phyloP scores from a whole-genome alignment of 2,888 invertebrate species.

The Chymomyza amoena region DNA sequence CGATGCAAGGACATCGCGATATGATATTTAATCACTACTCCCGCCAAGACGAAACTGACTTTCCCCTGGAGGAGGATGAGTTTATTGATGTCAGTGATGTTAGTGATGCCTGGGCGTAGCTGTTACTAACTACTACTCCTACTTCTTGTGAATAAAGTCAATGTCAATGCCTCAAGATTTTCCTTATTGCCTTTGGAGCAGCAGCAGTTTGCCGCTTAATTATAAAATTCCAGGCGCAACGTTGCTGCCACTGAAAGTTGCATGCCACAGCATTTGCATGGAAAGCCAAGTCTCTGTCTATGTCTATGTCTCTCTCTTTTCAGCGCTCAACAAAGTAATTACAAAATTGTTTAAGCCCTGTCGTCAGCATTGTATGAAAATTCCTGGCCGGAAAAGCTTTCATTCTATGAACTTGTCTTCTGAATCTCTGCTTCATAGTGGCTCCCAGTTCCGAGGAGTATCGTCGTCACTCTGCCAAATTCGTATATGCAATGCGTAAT shows the following conservation, averaged over 20 bases:
- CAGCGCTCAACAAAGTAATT: conserved; percentile 49
- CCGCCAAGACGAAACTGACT: conserved; percentile 65
- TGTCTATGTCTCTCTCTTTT: neutral
- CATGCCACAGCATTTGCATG: neutral
- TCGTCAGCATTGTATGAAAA: conserved; percentile 35
- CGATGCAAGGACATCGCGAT: conserved; percentile 63
- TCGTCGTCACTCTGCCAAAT: conserved; percentile 23
- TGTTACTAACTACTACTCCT: neutral
- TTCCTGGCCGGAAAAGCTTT: conserved; percentile 27
- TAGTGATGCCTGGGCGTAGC: conserved; percentile 55
- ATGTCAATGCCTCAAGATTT: conserved; percentile 26
- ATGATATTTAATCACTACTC: conserved; percentile 76
- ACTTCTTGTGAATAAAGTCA: conserved; percentile 44
- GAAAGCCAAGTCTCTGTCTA: neutral
- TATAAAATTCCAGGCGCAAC: conserved; percentile 58
- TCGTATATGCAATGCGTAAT: conserved; percentile 50
- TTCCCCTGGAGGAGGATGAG: conserved; percentile 62
- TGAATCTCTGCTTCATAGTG: neutral
- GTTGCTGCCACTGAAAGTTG: neutral
- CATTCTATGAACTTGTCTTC: conserved; percentile 42
- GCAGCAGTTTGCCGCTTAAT: conserved; percentile 43
- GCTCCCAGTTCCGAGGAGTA: neutral
- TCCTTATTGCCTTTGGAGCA: neutral
- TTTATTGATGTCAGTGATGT: conserved; percentile 64
- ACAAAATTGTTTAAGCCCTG: conserved; percentile 56